A percentile compares a stretch with the other conserved stretches of the same genome.
These are phyloP conservation scores for Acridotheres tristis DNA, from an alignment of 2,797 vertebrate genomes.

Conservation along the genomic window DNA sequence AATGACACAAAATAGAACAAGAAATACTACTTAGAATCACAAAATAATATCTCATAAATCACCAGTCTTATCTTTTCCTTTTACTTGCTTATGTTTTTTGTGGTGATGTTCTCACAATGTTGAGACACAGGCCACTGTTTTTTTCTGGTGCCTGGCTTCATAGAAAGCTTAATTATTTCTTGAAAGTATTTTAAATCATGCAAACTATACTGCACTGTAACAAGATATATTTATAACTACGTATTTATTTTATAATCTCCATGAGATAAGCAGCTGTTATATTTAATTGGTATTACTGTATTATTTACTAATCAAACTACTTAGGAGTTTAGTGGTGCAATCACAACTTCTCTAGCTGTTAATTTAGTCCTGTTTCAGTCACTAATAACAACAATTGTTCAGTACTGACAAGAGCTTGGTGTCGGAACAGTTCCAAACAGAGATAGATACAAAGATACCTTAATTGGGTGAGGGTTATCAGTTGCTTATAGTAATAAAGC, in stretches of 20 bases:
- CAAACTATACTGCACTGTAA: background rate
- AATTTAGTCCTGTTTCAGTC: constrained; percentile 36
- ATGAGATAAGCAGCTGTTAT: constrained; percentile 27
- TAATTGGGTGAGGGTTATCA: constrained; percentile 28
- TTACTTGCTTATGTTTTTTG: background rate
- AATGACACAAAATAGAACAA: background rate
- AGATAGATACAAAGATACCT: constrained; percentile 43
- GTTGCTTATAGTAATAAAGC: constrained; percentile 60
- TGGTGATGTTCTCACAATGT: background rate
- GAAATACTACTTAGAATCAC: background rate
- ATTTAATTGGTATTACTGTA: background rate
- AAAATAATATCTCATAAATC: background rate
- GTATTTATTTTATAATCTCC: constrained; percentile 5
- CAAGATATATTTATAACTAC: background rate
- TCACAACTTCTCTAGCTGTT: constrained; percentile 37
- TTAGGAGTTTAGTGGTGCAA: background rate
- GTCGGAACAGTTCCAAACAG: constrained; percentile 10
- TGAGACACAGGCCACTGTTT: background rate
- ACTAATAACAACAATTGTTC: background rate
- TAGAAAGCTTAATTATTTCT: background rate
- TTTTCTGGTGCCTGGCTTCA: background rate
- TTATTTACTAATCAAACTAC: constrained; percentile 4
- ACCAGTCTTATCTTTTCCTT: background rate
- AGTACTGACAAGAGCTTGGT: background rate
- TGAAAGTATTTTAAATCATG: background rate